Conservation (phyloP, 2,797 vertebrate genomes). For the Spinus pinus region DNA sequence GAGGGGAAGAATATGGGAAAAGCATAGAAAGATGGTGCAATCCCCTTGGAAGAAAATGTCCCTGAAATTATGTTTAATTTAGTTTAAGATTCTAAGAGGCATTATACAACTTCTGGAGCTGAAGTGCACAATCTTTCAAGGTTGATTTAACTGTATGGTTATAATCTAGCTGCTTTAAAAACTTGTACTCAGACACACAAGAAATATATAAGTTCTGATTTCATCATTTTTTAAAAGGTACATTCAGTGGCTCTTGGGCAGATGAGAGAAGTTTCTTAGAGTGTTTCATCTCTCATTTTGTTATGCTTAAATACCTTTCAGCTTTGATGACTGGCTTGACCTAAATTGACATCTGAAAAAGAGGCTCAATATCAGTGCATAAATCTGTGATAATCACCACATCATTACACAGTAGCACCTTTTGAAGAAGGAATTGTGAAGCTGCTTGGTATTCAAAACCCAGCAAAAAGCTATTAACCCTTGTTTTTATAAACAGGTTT, state of each 20-base stretch:
- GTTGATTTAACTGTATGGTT: constrained; percentile 17
- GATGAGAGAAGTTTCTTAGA: not conserved
- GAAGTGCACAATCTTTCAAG: constrained; percentile 20
- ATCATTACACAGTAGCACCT: not conserved
- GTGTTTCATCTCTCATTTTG: not conserved
- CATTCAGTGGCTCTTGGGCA: not conserved
- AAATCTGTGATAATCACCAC: not conserved
- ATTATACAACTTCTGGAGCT: not conserved
- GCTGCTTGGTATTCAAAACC: not conserved
- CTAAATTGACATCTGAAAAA: not conserved
- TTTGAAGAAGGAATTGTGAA: not conserved
- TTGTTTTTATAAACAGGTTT: not conserved
- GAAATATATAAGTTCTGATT: not conserved
- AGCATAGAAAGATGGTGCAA: not conserved
- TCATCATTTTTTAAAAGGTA: not conserved
- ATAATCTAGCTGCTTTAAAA: constrained; percentile 4
- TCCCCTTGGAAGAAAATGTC: not conserved
- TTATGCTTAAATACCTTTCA: constrained; percentile 20
- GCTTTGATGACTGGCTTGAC: not conserved
- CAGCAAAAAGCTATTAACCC: not conserved
- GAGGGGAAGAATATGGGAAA: not conserved
- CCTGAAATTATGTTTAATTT: constrained; percentile 43
- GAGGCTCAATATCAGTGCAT: not conserved
- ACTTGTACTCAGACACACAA: not conserved
- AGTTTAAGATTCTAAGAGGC: not conserved